Evolutionary conservation across 1,140 invertebrate genomes (phyloP), one percentile per base, ranked within the genome.

Genomic region (Trachymyrmex cornetzi): DNA sequence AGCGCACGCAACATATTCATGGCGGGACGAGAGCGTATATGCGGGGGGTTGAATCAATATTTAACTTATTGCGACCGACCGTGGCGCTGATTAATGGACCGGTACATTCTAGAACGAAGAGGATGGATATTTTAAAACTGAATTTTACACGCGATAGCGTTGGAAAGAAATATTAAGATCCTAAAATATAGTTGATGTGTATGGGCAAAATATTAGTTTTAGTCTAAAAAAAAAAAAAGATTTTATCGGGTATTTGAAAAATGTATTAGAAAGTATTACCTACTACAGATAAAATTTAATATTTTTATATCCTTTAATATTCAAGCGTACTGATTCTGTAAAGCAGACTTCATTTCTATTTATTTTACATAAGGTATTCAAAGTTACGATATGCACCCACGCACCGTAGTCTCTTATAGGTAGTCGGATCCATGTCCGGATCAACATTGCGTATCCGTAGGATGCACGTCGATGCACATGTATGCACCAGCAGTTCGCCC

Each of bases 41-140:
- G 75, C 84, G 77, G 86, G 75, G 88, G 85, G 84, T 89, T 91
- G 87, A 91, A 90, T 93, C 91, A 93, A 93, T 94, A 93, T 93
- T 93, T 89, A 93, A 94, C 94, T 94, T 90, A 94, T 92, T 87
- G 74, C 89, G 80, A 91, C 89, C 81, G 91, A 86, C 74, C 77
- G 48, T 19, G 19, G 55, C 55, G 34, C 48, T 92, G 91, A 93
- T 92, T 92, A 91, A 90, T 90, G 89, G 72, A 79, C n/a, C 19
- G 2, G 7, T 22, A 22, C 55, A 16, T 38, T 53, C 55, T 12
- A 16, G 34, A 24, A 61, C 16, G 72, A 87, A 87, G 89, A 79
- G 34, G 34, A 53, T 24, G 19, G 14, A 12, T 67, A 67, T 89
- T 84, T 67, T 14, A 27, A 66, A 86, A 67, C 19, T 59, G 34